Evolutionary conservation across 2,113 vertebrate genomes (phyloP), one percentile per base, ranked within the genome.

Genomic region (Ailurus styani): DNA sequence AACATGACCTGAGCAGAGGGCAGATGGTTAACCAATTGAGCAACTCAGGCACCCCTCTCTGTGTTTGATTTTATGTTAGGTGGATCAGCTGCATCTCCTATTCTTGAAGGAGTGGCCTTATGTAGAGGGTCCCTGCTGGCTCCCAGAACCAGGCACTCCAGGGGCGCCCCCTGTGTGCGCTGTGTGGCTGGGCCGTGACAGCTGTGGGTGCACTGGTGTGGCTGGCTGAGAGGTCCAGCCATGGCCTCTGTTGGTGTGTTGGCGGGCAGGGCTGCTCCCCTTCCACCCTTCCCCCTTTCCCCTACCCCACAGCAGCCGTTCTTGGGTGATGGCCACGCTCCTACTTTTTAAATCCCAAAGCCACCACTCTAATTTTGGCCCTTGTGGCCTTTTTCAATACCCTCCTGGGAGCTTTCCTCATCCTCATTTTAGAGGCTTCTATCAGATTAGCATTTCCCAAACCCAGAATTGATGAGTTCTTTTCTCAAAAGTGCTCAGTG

Each of bases 341-440:
- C 29, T 95, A 95, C 73, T 8, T 94, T 95, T 45, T 66, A 89
- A 96, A 75, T 60, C 40, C 18, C 55, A 29, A 94, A 81, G 54
- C 27, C 17, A 55, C 25, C 2, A 34, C n/a, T 87, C 18, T 60
- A 25, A 57, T 70, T 93, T 87, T 50, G 75, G 18, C 5, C 54
- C 12, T 14, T 42, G 21, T 66, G n/a, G 4, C 68, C 45, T 68
- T 90, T 87, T 34, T 60, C 20, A 84, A 5, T 31, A n/a, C 15
- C 7, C 31, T 92, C 6, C 11, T 37, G 60, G 55, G 12, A 73
- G 31, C 31, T 73, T 72, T 81, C 4, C 8, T 55, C 7, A 85
- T 0, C 2, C 0, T 4, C 11, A 73, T 5, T 40, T 60, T 78
- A n/a, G 27, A 81, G 31, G 42, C 23, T 95, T 15, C 20, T 62